Evolutionary conservation across 2,113 vertebrate genomes (phyloP).

Genomic region (Dipodomys merriami): DNA sequence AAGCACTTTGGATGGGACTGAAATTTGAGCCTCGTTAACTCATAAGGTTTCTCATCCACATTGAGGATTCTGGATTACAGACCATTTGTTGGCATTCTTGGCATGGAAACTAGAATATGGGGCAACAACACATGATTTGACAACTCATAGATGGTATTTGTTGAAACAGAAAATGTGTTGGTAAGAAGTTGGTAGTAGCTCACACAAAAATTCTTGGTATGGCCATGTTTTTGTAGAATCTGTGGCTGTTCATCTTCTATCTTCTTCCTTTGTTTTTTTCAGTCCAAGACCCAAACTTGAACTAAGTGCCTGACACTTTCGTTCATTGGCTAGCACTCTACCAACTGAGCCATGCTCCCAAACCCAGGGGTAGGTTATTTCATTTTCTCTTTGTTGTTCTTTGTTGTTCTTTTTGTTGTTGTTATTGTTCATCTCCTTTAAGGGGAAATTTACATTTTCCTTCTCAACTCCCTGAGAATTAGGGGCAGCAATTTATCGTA

Average conservation of each 20-base stretch:
- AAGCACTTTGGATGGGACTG: background rate
- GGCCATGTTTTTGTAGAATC: background rate
- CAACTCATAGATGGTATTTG: background rate
- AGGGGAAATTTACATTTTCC: conserved; percentile 35
- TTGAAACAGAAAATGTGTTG: background rate
- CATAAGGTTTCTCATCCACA: background rate
- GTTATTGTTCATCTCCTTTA: background rate
- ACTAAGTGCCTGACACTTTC: too few species aligned
- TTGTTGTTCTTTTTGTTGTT: too few species aligned
- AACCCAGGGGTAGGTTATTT: too few species aligned
- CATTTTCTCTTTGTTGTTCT: too few species aligned
- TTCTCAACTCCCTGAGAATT: background rate
- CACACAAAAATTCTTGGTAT: background rate
- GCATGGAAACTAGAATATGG: background rate
- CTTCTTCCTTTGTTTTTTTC: too few species aligned
- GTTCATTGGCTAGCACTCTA: too few species aligned
- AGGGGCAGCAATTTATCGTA: conserved; percentile 28
- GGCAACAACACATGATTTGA: background rate
- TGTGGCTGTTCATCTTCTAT: background rate
- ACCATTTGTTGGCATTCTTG: background rate
- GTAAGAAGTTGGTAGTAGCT: background rate
- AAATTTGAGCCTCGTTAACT: background rate
- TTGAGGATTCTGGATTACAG: background rate
- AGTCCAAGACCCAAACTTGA: too few species aligned
- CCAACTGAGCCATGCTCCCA: too few species aligned